Evolutionary conservation across 2,888 invertebrate species (phyloP).

Genomic region (Andrena minutula): DNA sequence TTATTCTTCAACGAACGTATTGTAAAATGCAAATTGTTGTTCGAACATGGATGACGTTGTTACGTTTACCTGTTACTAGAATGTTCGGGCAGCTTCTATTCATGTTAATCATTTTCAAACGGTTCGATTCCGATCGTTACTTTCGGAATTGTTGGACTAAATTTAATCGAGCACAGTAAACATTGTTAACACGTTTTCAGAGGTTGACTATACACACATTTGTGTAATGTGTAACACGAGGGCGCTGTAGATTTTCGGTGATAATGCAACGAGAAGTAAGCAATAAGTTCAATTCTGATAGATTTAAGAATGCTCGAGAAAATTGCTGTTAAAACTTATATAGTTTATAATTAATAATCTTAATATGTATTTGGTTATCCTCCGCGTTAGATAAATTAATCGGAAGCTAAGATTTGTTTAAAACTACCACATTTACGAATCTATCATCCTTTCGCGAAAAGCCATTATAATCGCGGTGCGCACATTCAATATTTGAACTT

Average conservation of each 20-base stretch:
- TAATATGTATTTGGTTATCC: background rate
- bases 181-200: constrained; percentile 28
- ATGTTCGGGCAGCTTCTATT: constrained; percentile 85
- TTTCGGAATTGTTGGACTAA: constrained; percentile 7
- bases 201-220: background rate
- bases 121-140: background rate
- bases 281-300: constrained; percentile 7
- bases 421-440: background rate
- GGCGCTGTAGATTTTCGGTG: background rate
- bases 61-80: constrained; percentile 85
- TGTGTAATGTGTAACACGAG: background rate
- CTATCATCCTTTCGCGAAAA: background rate
- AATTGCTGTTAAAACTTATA: background rate
- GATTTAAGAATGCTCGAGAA: constrained; percentile 6
- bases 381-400: background rate
- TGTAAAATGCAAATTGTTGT: background rate
- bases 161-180: constrained; percentile 19
- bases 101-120: constrained; percentile 79
- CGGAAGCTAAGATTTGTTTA: background rate
- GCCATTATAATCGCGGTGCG: background rate
- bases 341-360: background rate
- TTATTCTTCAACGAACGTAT: background rate
- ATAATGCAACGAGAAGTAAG: constrained; percentile 6
- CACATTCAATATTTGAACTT: too few relatives aligned
- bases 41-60: background rate